Evolutionary conservation across 2,888 invertebrate genomes (phyloP), one percentile per base, ranked within the genome.

Genomic region (Tachina lurida): DNA sequence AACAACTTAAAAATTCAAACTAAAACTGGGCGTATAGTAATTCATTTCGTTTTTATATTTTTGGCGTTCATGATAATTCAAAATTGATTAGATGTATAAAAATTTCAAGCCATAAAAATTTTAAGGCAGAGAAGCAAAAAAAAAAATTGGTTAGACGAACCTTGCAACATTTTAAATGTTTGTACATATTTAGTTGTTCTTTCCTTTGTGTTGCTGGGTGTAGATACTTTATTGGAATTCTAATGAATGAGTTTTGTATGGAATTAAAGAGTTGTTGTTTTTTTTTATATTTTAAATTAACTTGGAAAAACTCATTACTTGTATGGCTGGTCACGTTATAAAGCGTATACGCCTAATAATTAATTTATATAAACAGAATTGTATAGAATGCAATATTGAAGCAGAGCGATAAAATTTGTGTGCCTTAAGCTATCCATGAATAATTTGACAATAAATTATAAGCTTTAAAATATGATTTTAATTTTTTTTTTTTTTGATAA

Each of bases 81-180:
- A 81, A 73, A 84, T 84, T 81, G 76, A 84, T 84, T 81, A 84
- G 67, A 68, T 71, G 43, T 67, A 60, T 75, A 56, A 71, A 71
- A 45, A 39, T 63, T 71, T 56, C 15, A 43, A 78, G 12, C 62
- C 78, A 54, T 58, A 77, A 5, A 58, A 63, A 43, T 63, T 63
- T 75, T 22, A 54, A 75, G 22, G 43, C 54, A 43, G n/a, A 52
- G 52, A 52, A 31, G 31, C n/a, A n/a, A n/a, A 31, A 31, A 31
- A 19, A 63, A 65, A 31, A 54, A n/a, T 41, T 60, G 19, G 45
- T 31, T 31, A 79, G 65, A 58, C 31, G 7, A 31, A 31, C 65
- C 65, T 63, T 58, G 67, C 67, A 67, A 75, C 60, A 60, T 60
- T 81, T 67, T 31, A 41, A 39, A 39, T 4, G 9, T 63, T 13